These are phyloP conservation scores for Matsumurasca onukii DNA, from an alignment of 1,140 invertebrate species.

Conservation along the genomic window DNA sequence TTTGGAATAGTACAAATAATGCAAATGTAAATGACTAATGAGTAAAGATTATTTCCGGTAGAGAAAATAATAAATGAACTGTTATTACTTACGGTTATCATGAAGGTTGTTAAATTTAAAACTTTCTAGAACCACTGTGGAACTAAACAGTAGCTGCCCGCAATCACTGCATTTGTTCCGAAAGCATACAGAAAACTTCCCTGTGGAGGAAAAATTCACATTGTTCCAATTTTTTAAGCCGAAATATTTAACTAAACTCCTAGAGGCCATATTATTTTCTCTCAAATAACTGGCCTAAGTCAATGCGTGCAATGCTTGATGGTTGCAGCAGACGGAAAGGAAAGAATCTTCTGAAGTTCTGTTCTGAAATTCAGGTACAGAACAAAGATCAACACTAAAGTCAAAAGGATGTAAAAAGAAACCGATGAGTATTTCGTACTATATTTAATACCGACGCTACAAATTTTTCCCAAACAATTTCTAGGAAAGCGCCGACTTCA, in stretches of 20 bases:
- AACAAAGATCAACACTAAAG: no score
- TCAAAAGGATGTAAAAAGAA: no score
- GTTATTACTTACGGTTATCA: background rate
- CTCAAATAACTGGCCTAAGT: no score
- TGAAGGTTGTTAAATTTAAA: background rate
- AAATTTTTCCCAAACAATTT: no score
- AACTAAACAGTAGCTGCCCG: conserved; percentile 1
- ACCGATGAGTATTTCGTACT: no score
- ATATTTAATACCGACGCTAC: no score
- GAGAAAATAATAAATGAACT: background rate
- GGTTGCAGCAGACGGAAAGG: no score
- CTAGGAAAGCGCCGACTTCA: no score
- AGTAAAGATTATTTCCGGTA: background rate
- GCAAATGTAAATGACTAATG: background rate
- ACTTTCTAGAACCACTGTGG: background rate
- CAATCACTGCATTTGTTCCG: conserved; percentile 8
- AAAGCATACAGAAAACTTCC: background rate
- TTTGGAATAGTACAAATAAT: background rate
- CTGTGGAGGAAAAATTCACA: background rate
- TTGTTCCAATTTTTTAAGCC: background rate
- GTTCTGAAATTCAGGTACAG: no score
- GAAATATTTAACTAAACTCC: conserved; percentile 16
- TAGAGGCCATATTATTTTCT: background rate
- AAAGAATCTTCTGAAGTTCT: no score
- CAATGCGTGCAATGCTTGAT: no score